Conservation (phyloP, 2,113 vertebrate species). For the Paramisgurnus dabryanus region DNA sequence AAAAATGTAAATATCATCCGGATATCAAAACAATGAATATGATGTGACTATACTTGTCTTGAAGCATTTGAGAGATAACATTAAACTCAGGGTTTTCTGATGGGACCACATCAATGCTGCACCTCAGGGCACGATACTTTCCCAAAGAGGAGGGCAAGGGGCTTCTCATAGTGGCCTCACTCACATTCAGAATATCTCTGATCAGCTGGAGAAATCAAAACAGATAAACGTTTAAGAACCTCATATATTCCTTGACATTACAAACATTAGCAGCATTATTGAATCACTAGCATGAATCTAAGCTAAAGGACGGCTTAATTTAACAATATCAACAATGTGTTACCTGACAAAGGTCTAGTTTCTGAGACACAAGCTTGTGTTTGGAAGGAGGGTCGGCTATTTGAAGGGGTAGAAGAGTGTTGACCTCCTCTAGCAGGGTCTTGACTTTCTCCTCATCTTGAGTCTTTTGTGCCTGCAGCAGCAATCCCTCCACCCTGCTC, state of each 20-base stretch:
- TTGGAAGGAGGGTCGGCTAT: not conserved
- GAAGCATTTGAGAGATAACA: slow-evolving; percentile 64
- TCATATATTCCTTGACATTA: not conserved
- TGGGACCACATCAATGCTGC: slow-evolving; percentile 76
- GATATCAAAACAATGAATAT: not conserved
- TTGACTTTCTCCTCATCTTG: slow-evolving; percentile 38
- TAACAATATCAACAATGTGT: slow-evolving; percentile 1
- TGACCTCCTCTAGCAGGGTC: slow-evolving; percentile 72
- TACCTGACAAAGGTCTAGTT: slow-evolving; percentile 87
- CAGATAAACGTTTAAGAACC: not conserved
- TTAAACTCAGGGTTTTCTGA: slow-evolving; percentile 70
- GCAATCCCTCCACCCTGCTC: slow-evolving; percentile 81
- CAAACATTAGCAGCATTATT: too few species aligned
- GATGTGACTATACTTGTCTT: slow-evolving; percentile 52
- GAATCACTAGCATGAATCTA: not conserved
- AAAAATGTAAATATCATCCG: not conserved
- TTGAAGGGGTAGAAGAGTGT: slow-evolving; percentile 69
- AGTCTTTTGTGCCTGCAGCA: slow-evolving; percentile 74
- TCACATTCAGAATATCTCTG: slow-evolving; percentile 79
- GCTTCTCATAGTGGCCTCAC: slow-evolving; percentile 74
- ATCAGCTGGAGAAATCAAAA: slow-evolving; percentile 72
- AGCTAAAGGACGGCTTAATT: not conserved
- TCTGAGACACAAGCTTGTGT: slow-evolving; percentile 70
- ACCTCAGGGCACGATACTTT: slow-evolving; percentile 83
- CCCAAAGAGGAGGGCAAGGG: slow-evolving; percentile 73